These are phyloP conservation scores for Anthopleura xanthogrammica DNA, from an alignment of 92 coral and sea anemone species.

Conservation along the genomic window DNA sequence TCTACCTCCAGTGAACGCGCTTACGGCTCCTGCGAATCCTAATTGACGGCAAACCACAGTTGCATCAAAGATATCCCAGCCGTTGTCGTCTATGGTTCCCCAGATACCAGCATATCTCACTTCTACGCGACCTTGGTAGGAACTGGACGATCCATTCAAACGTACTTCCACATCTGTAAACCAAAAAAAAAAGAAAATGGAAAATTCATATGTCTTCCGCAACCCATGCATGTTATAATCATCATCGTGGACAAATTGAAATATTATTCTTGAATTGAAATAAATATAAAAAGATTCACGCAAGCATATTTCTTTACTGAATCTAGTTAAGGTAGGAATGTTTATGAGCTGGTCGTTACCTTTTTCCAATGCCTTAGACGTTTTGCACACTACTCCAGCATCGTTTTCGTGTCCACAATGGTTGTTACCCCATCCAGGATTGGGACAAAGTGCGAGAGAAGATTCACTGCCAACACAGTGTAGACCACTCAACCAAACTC, in stretches of 20 bases:
- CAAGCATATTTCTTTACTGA: too few relatives aligned
- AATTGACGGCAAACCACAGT: conserved; percentile 56
- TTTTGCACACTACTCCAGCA: conserved; percentile 46
- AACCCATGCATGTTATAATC: background rate
- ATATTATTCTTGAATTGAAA: too few relatives aligned
- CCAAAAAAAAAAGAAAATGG: too few relatives aligned
- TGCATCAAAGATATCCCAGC: conserved; percentile 66
- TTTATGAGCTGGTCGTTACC: conserved; percentile 4
- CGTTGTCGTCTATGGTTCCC: conserved; percentile 63
- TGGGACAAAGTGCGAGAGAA: conserved; percentile 44
- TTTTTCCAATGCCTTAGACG: conserved; percentile 27
- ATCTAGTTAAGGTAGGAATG: too few relatives aligned
- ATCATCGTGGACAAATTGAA: too few relatives aligned
- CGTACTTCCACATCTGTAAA: conserved; percentile 19
- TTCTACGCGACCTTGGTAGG: conserved; percentile 50
- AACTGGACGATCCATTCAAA: background rate
- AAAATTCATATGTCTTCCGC: background rate
- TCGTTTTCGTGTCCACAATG: conserved; percentile 44
- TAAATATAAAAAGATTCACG: too few relatives aligned
- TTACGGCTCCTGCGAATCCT: conserved; percentile 43
- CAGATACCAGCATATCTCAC: conserved; percentile 47
- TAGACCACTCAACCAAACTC: conserved; percentile 51
- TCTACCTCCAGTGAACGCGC: conserved; percentile 46
- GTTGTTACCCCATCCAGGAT: conserved; percentile 59
- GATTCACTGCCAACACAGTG: conserved; percentile 37